Conservation (phyloP, 2,888 invertebrate genomes). For the Andricus quercusramuli region DNA sequence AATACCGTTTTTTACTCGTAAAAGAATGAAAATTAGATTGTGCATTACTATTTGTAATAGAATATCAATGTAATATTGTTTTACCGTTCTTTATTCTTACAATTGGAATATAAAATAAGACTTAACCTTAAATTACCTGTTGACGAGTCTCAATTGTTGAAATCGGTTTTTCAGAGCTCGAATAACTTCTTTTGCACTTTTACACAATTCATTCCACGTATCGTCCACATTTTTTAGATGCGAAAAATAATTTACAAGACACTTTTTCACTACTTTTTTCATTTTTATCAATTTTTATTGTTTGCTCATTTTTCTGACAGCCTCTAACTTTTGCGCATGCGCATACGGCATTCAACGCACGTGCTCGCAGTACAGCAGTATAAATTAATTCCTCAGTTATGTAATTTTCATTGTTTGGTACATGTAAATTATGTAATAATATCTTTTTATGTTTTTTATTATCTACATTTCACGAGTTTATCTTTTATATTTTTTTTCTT, state of each 20-base stretch:
- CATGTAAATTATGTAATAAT: not conserved
- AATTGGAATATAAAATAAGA: not conserved
- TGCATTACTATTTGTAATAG: not conserved
- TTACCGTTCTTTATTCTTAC: not conserved
- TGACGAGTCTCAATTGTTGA: not conserved
- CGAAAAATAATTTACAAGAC: constrained; percentile 23
- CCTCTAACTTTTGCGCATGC: not conserved
- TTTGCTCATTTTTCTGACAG: not conserved
- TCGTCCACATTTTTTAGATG: not conserved
- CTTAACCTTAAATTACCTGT: constrained; percentile 24
- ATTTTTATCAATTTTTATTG: constrained; percentile 17
- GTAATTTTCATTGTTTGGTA: not conserved
- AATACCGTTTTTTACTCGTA: not conserved
- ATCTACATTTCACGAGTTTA: too few species aligned
- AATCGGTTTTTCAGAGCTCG: not conserved
- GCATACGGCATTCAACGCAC: not conserved
- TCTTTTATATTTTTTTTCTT: too few species aligned
- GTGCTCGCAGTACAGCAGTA: not conserved
- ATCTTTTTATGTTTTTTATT: too few species aligned
- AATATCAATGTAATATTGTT: not conserved
- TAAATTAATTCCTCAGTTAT: not conserved
- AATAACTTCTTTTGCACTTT: not conserved
- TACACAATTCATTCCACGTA: not conserved
- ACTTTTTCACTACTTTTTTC: constrained; percentile 10
- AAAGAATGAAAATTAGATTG: not conserved